Percentiles rank a stretch among this genome's conserved stretches.
Conservation (phyloP, 2,113 vertebrate genomes). For the Phylloscopus whistleri region DNA sequence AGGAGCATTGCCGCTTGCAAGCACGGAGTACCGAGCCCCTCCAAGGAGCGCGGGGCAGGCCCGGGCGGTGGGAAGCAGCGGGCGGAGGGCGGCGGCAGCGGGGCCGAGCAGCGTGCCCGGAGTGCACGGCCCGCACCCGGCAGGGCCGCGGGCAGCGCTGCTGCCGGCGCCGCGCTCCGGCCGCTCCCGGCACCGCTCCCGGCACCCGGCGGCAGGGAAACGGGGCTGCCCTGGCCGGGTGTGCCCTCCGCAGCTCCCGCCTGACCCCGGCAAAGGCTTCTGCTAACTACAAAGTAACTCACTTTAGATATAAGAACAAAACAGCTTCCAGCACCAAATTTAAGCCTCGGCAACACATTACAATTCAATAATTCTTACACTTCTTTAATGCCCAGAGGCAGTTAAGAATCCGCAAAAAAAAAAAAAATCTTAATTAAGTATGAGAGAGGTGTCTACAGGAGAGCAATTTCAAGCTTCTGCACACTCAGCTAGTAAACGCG, state of each 20-base stretch:
- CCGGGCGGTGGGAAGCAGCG: accelerated
- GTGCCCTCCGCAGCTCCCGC: neutral
- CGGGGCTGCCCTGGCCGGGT: accelerated
- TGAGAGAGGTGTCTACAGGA: neutral
- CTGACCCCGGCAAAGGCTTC: neutral
- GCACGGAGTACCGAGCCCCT: neutral
- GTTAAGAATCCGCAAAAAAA: neutral
- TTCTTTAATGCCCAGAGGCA: neutral
- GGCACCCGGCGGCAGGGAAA: accelerated
- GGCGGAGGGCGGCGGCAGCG: neutral
- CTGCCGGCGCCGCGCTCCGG: neutral
- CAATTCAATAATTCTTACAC: neutral
- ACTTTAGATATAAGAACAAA: neutral
- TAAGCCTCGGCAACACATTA: neutral
- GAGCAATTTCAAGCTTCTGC: neutral
- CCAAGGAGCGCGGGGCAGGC: too few species aligned
- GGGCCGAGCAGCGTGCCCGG: neutral
- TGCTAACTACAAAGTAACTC: neutral
- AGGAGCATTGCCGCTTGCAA: too few species aligned
- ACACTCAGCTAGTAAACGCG: neutral
- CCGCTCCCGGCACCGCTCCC: accelerated
- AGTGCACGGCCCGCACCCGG: accelerated
- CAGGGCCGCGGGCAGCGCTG: neutral
- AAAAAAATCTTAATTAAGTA: neutral
- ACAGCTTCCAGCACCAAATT: neutral